Conservation (phyloP, 2,113 vertebrate species). For the Nicator chloris region DNA sequence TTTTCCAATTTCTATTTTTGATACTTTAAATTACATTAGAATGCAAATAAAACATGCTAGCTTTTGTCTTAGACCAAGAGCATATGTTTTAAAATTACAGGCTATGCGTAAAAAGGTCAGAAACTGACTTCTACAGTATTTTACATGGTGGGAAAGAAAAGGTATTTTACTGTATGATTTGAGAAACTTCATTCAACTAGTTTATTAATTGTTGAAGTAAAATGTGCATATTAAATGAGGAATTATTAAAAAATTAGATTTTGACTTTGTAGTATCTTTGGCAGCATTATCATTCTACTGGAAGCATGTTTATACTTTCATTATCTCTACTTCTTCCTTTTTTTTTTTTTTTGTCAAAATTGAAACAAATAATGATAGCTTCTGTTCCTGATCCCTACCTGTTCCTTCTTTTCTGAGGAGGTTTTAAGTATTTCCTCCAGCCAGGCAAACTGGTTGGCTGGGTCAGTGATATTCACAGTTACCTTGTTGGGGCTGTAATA, state of each 20-base stretch:
- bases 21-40: neutral
- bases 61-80: neutral
- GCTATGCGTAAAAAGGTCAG: neutral
- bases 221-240: neutral
- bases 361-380: neutral
- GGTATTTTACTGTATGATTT: neutral
- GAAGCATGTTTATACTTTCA: neutral
- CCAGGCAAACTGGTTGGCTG: conserved; percentile 83
- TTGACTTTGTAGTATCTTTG: neutral
- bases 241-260: neutral
- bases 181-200: neutral
- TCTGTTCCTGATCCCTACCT: conserved; percentile 64
- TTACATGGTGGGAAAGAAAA: neutral
- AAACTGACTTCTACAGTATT: neutral
- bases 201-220: neutral
- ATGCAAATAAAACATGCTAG: neutral
- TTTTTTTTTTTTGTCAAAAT: neutral
- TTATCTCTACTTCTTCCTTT: neutral
- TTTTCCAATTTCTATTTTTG: neutral
- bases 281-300: neutral
- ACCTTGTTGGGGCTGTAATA: conserved; percentile 86
- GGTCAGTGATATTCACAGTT: conserved; percentile 85
- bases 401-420: conserved; percentile 76
- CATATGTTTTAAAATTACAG: neutral
- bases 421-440: conserved; percentile 72